Evolutionary conservation across 2,797 vertebrate species (phyloP).

Genomic region (Dicrostonyx torquatus): DNA sequence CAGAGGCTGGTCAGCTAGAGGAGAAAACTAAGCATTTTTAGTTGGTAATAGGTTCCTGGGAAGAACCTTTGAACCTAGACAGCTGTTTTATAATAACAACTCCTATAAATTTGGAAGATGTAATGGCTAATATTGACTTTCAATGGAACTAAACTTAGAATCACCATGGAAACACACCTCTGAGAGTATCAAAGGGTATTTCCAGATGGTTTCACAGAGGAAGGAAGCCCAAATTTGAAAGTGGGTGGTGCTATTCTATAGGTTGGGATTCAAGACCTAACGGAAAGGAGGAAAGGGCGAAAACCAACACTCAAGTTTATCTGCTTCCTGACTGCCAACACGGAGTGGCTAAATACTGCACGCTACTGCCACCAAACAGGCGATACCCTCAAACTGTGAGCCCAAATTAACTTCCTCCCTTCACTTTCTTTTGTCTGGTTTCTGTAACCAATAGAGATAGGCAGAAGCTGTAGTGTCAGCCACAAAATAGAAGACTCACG

Average conservation of each 20-base stretch:
- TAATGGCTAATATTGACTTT: not conserved
- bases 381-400: not conserved
- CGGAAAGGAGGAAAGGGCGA: not conserved
- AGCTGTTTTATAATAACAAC: not conserved
- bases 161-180: not conserved
- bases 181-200: not conserved
- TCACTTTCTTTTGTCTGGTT: not conserved
- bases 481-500: not conserved
- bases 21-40: conserved; percentile 7
- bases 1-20: not conserved
- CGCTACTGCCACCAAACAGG: not conserved
- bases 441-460: not conserved
- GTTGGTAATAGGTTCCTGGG: not conserved
- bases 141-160: not conserved
- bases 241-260: not conserved
- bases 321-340: not conserved
- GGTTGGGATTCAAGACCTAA: not conserved
- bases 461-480: not conserved
- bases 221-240: not conserved
- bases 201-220: not conserved
- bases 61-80: not conserved
- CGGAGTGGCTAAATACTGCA: not conserved
- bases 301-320: too few species aligned
- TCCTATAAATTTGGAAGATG: not conserved
- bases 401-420: not conserved